These are phyloP conservation scores for Horisme vitalbata DNA, from an alignment of 2,888 invertebrate species.

Conservation along the genomic window DNA sequence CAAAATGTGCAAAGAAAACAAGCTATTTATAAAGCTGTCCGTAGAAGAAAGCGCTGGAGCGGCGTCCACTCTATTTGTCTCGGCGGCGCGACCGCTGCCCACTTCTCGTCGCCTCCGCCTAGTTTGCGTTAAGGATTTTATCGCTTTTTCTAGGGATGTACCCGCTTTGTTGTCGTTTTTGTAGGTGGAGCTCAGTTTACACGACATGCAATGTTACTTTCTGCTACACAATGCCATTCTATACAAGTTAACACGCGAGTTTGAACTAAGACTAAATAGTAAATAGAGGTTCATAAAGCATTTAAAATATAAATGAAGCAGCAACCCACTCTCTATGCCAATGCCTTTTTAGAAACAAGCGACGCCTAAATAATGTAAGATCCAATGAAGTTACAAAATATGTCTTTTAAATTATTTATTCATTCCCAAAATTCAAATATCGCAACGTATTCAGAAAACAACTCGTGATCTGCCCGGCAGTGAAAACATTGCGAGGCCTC, in stretches of 20 bases:
- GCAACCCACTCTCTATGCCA: constrained; percentile 12
- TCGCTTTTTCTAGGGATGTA: constrained; percentile 59
- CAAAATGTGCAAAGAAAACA: constrained; percentile 58
- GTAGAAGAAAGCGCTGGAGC: constrained; percentile 54
- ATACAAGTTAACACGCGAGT: background rate
- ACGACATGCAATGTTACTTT: constrained; percentile 23
- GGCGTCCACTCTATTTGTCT: constrained; percentile 72
- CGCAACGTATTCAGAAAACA: constrained; percentile 47
- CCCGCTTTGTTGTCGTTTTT: constrained; percentile 42
- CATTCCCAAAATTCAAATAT: constrained; percentile 33
- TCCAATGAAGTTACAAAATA: constrained; percentile 28
- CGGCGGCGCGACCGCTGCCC: constrained; percentile 67
- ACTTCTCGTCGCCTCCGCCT: constrained; percentile 65
- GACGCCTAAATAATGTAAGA: constrained; percentile 30
- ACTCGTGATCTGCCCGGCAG: constrained; percentile 48
- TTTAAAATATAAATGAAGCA: constrained; percentile 27
- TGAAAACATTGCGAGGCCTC: constrained; percentile 48
- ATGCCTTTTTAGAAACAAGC: constrained; percentile 22
- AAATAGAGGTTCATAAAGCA: constrained; percentile 1
- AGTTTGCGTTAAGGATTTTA: constrained; percentile 71
- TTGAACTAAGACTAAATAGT: constrained; percentile 5
- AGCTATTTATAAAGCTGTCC: constrained; percentile 66
- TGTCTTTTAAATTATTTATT: constrained; percentile 38
- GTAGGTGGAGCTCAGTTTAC: constrained; percentile 34
- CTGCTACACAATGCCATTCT: constrained; percentile 10